phyloP scores from a whole-genome alignment of 2,888 invertebrate genomes.

The Pomacea canaliculata region DNA sequence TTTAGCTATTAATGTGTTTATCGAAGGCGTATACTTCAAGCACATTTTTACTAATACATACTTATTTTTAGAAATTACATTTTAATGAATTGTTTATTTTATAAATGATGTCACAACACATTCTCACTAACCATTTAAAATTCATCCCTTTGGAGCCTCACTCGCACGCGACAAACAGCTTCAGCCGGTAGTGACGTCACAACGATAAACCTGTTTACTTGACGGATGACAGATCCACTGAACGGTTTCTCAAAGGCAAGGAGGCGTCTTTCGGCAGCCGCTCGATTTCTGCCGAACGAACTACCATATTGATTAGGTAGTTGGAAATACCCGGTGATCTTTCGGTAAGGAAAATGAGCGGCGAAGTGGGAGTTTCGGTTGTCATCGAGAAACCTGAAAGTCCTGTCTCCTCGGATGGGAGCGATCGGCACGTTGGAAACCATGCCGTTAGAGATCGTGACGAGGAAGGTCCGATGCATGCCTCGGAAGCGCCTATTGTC shows the following conservation, averaged over 20 bases:
- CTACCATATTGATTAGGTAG: conserved; percentile 27
- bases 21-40: no score
- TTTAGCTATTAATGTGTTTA: no score
- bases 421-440: conserved; percentile 33
- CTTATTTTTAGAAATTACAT: no score
- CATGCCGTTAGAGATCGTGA: conserved; percentile 25
- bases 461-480: conserved; percentile 38
- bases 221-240: conserved; percentile 25
- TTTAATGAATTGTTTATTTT: no score
- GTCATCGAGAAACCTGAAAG: conserved; percentile 35
- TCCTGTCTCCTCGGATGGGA: conserved; percentile 35
- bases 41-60: no score
- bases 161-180: conserved; percentile 1
- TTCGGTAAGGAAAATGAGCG: conserved; percentile 24
- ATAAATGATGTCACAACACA: no score
- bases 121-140: no score
- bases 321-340: background rate
- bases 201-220: conserved; percentile 23
- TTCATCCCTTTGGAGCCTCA: conserved; percentile 10
- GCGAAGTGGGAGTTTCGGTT: conserved; percentile 30
- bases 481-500: conserved; percentile 35
- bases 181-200: conserved; percentile 21
- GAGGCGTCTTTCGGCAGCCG: conserved; percentile 26
- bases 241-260: conserved; percentile 23
- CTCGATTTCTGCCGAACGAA: conserved; percentile 27